Evolutionary conservation across 2,113 vertebrate genomes (phyloP).

Genomic region (Athene cunicularia): DNA sequence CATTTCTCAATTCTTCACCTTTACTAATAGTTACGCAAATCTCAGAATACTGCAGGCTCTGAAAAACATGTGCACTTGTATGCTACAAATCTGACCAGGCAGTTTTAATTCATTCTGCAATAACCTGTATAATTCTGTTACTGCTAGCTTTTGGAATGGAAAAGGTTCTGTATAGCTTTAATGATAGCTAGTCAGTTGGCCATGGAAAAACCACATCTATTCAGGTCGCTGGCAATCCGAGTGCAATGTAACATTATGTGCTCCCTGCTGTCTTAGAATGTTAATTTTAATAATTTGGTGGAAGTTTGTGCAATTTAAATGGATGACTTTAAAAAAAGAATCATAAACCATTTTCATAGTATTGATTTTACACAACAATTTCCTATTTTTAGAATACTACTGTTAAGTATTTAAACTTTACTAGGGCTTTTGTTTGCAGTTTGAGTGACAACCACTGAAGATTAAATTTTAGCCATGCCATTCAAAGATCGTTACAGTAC

Average conservation of each 20-base stretch:
- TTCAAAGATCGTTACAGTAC: neutral
- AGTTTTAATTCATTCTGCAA: neutral
- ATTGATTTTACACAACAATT: neutral
- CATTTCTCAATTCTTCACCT: neutral
- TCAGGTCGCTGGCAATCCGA: neutral
- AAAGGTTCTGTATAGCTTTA: neutral
- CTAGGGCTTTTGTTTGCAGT: neutral
- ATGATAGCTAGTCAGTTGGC: neutral
- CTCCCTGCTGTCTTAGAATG: neutral
- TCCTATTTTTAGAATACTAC: neutral
- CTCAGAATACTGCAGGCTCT: neutral
- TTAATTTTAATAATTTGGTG: neutral
- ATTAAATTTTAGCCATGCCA: neutral
- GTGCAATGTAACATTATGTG: neutral
- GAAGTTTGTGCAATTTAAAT: neutral
- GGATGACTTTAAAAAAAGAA: neutral
- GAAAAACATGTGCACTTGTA: neutral
- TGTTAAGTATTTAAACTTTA: neutral
- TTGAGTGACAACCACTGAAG: neutral
- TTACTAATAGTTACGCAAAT: neutral
- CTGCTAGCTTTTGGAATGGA: neutral
- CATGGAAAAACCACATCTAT: neutral
- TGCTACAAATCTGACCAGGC: neutral
- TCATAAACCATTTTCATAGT: neutral
- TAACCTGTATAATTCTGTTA: neutral